Evolutionary conservation across 2,797 vertebrate species (phyloP).

Genomic region (Hafferia zeledoni): DNA sequence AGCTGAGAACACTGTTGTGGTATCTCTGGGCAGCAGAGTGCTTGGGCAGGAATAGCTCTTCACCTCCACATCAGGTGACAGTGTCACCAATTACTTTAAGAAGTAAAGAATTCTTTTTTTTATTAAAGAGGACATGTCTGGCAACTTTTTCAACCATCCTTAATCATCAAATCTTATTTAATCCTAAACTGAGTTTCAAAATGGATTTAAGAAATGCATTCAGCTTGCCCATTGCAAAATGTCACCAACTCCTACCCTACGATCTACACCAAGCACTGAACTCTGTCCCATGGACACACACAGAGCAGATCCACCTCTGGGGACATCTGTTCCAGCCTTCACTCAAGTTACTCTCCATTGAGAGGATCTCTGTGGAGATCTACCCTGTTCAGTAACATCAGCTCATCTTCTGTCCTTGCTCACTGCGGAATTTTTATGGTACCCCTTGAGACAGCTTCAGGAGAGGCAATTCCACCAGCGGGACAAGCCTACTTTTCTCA

Average conservation of each 20-base stretch:
- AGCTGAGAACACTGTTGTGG: neutral
- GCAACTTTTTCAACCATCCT: neutral
- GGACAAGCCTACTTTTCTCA: neutral
- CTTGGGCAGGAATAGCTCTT: neutral
- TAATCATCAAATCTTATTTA: neutral
- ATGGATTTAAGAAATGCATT: neutral
- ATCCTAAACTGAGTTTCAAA: neutral
- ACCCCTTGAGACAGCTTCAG: neutral
- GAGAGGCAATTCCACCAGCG: neutral
- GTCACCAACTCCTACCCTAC: neutral
- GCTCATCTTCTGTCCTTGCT: neutral
- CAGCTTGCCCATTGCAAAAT: neutral
- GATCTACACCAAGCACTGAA: accelerated
- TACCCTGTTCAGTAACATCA: neutral
- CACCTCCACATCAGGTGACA: accelerated
- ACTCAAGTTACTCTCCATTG: neutral
- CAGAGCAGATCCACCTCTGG: neutral
- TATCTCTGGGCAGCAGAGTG: neutral
- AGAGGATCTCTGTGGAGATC: neutral
- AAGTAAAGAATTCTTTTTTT: neutral
- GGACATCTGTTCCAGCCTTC: neutral
- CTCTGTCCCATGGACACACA: neutral
- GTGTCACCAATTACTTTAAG: neutral
- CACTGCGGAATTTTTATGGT: neutral
- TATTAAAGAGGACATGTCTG: neutral